Conservation (phyloP, 2,888 invertebrate genomes). For the Phaonia tiefii region DNA sequence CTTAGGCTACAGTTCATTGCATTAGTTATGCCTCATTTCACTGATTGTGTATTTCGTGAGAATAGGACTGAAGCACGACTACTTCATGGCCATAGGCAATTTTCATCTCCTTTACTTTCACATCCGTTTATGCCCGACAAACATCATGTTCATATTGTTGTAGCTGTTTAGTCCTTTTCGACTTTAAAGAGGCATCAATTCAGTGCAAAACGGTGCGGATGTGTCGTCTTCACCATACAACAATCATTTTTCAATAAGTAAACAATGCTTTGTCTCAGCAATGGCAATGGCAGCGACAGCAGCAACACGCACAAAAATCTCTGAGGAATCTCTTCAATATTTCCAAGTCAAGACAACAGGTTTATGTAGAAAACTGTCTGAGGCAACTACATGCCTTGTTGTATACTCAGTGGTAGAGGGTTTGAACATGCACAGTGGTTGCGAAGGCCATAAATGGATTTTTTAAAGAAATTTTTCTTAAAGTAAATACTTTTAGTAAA, state of each 20-base stretch:
- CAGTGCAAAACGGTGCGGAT: constrained; percentile 37
- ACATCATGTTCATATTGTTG: background rate
- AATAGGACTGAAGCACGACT: background rate
- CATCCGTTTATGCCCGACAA: constrained; percentile 27
- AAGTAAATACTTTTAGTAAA: too few relatives aligned
- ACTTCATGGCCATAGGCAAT: constrained; percentile 41
- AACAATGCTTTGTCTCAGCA: constrained; percentile 55
- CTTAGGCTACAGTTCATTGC: constrained; percentile 50
- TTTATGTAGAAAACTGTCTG: too few relatives aligned
- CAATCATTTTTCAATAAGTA: constrained; percentile 68
- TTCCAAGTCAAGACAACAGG: background rate
- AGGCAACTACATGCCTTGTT: constrained; percentile 33
- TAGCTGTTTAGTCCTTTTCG: background rate
- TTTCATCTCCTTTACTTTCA: constrained; percentile 45
- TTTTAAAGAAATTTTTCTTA: too few relatives aligned
- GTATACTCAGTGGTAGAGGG: constrained; percentile 4
- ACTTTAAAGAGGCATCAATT: constrained; percentile 25
- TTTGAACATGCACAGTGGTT: background rate
- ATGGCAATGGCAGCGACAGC: background rate
- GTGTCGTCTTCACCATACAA: constrained; percentile 48
- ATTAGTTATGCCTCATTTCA: constrained; percentile 59
- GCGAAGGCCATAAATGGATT: too few relatives aligned
- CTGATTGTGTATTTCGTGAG: constrained; percentile 24
- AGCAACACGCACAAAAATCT: constrained; percentile 19
- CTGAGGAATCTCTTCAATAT: constrained; percentile 5